Conservation (phyloP, 1,140 invertebrate genomes). For the Camponotus pennsylvanicus region DNA sequence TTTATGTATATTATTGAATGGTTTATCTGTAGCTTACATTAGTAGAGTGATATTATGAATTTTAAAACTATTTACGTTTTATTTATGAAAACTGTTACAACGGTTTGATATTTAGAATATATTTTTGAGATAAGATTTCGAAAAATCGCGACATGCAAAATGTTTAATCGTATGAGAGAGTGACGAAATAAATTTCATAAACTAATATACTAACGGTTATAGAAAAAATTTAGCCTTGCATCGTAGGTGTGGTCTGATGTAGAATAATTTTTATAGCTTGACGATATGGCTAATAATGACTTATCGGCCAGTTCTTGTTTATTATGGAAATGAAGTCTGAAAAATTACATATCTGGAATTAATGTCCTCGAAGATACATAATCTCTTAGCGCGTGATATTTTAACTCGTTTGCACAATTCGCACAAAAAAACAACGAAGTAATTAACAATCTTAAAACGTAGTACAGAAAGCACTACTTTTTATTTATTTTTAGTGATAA, state of each 20-base stretch:
- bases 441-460: not conserved
- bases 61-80: conserved; percentile 28
- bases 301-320: conserved; percentile 69
- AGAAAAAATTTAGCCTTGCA: conserved; percentile 79
- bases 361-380: conserved; percentile 59
- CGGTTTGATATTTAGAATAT: conserved; percentile 6
- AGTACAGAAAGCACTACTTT: not conserved
- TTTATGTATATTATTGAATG: not conserved
- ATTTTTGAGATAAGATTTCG: conserved; percentile 33
- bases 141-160: conserved; percentile 33
- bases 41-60: not conserved
- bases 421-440: not conserved
- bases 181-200: conserved; percentile 71
- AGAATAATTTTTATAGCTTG: conserved; percentile 70
- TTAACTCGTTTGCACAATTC: conserved; percentile 26
- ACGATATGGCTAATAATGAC: conserved; percentile 69
- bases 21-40: not conserved
- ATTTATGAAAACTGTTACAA: not conserved
- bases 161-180: conserved; percentile 30
- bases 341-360: conserved; percentile 62
- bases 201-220: conserved; percentile 61
- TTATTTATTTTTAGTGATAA: not conserved
- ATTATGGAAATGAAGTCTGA: conserved; percentile 65
- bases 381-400: conserved; percentile 27
- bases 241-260: conserved; percentile 76